Conservation (phyloP, 2,797 vertebrate genomes). For the Muscicapa striata region DNA sequence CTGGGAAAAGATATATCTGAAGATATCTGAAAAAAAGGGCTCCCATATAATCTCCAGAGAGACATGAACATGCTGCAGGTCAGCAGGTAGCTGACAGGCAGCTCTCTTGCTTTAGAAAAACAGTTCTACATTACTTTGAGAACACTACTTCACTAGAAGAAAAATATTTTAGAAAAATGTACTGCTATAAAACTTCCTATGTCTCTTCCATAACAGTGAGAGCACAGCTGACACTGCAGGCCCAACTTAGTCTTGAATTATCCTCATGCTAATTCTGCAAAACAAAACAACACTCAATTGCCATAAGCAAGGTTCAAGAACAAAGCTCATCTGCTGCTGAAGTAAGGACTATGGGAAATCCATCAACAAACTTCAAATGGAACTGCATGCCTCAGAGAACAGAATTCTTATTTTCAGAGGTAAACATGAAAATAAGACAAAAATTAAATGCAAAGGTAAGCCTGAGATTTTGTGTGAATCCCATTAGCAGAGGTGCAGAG, state of each 20-base stretch:
- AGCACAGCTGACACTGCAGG: background rate
- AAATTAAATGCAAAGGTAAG: background rate
- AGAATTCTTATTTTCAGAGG: background rate
- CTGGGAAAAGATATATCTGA: background rate
- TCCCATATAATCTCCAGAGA: background rate
- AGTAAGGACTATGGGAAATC: background rate
- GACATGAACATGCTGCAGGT: background rate
- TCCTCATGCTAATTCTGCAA: background rate
- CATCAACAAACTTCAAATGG: background rate
- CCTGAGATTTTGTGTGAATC: background rate
- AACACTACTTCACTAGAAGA: background rate
- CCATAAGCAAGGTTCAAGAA: background rate
- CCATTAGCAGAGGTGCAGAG: background rate
- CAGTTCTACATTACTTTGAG: background rate
- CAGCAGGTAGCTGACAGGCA: background rate
- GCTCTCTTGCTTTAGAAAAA: background rate
- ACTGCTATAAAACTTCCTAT: background rate
- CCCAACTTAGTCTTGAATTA: background rate
- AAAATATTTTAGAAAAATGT: background rate
- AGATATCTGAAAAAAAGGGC: background rate
- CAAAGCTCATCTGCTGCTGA: background rate
- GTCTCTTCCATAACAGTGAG: background rate
- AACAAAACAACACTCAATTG: background rate
- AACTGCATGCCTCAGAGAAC: background rate
- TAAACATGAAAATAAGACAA: background rate